Evolutionary conservation across 2,113 vertebrate species (phyloP).

Genomic region (Podarcis cretensis): DNA sequence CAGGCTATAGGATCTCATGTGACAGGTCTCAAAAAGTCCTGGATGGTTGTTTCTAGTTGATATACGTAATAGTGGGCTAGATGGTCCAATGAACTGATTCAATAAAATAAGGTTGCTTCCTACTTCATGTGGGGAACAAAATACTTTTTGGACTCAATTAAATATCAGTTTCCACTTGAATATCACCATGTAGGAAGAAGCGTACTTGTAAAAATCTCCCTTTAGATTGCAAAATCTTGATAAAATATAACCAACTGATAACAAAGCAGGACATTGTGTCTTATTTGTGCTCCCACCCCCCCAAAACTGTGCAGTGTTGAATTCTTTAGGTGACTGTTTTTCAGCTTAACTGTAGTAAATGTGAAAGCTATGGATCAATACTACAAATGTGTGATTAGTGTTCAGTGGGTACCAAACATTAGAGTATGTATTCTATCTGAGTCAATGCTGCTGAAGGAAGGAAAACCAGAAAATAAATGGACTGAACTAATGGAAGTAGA

Average conservation of each 20-base stretch:
- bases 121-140: neutral
- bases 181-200: neutral
- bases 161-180: neutral
- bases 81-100: too few relatives aligned
- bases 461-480: constrained; percentile 13
- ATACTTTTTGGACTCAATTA: neutral
- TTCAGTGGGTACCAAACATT: neutral
- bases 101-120: neutral
- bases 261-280: neutral
- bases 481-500: constrained; percentile 42
- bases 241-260: neutral
- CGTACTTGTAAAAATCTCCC: neutral
- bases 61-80: too few relatives aligned
- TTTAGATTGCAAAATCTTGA: neutral
- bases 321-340: neutral
- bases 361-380: constrained; percentile 12
- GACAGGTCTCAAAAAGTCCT: too few relatives aligned
- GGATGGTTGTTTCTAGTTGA: too few relatives aligned
- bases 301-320: rapidly evolving
- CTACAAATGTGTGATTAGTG: constrained; percentile 18
- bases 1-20: neutral
- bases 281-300: neutral
- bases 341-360: constrained; percentile 19
- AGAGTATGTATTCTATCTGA: constrained; percentile 32
- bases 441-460: constrained; percentile 9